A percentile compares a stretch with the other conserved stretches of the same genome.
Evolutionary conservation across 2,888 invertebrate species (phyloP).

Genomic region (Marronus borbonicus): DNA sequence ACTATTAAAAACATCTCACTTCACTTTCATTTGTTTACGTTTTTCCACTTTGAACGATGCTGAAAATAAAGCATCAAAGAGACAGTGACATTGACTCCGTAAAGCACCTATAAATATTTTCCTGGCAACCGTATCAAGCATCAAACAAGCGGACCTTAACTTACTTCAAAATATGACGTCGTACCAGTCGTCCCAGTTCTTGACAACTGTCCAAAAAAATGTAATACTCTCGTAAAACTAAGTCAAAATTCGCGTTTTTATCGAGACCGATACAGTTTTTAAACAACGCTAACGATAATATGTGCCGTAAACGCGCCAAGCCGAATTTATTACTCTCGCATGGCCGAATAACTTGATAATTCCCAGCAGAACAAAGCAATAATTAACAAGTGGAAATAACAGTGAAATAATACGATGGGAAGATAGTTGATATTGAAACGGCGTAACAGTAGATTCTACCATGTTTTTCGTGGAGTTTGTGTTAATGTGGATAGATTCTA

Average conservation of each 20-base stretch:
- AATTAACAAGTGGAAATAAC: too few relatives aligned
- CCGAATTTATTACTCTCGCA: not conserved
- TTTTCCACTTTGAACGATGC: too few relatives aligned
- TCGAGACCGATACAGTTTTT: not conserved
- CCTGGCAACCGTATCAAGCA: too few relatives aligned
- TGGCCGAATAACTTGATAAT: conserved; percentile 5
- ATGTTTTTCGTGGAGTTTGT: not conserved
- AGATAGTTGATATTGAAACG: too few relatives aligned
- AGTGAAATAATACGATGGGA: too few relatives aligned
- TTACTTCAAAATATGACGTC: not conserved
- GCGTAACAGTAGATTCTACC: too few relatives aligned
- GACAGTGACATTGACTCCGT: too few relatives aligned
- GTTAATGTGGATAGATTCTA: not conserved
- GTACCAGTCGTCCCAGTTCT: not conserved
- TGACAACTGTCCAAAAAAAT: not conserved
- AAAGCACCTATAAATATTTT: too few relatives aligned
- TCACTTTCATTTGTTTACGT: too few relatives aligned
- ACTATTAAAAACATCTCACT: too few relatives aligned
- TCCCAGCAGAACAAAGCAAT: not conserved
- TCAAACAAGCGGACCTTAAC: too few relatives aligned
- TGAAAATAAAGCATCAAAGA: too few relatives aligned
- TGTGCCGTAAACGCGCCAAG: not conserved
- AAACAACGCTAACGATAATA: not conserved
- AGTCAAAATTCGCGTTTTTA: not conserved
- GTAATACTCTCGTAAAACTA: not conserved